Evolutionary conservation across 2,888 invertebrate species (phyloP).

Genomic region (Carpatolechia fugitivella): DNA sequence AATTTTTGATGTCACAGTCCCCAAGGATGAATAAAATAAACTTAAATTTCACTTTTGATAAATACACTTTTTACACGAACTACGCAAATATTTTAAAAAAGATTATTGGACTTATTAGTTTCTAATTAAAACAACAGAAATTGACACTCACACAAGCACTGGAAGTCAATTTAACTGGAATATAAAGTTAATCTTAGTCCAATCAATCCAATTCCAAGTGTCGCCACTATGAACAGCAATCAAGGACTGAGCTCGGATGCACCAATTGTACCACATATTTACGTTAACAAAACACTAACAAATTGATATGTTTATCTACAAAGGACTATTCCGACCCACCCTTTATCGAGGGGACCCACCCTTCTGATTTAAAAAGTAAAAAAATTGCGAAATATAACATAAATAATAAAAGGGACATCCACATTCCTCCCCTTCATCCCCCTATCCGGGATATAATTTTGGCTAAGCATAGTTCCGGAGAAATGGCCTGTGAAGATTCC

Average conservation of each 20-base stretch:
- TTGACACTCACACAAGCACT: conserved; percentile 6
- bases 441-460: conserved; percentile 60
- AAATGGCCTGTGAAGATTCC: conserved; percentile 67
- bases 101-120: too few relatives aligned
- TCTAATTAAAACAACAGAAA: too few relatives aligned
- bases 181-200: conserved; percentile 51
- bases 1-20: too few relatives aligned
- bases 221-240: conserved; percentile 56
- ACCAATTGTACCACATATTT: conserved; percentile 70
- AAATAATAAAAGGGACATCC: conserved; percentile 60
- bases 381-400: conserved; percentile 76
- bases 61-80: too few relatives aligned
- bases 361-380: conserved; percentile 61
- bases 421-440: conserved; percentile 42
- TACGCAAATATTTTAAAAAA: too few relatives aligned
- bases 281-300: conserved; percentile 74
- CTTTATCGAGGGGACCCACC: conserved; percentile 74
- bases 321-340: conserved; percentile 68
- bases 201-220: conserved; percentile 34
- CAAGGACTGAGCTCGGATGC: conserved; percentile 54
- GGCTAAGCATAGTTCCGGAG: conserved; percentile 67
- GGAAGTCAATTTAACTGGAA: conserved; percentile 15
- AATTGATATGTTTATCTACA: conserved; percentile 80
- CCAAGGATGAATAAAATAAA: too few relatives aligned
- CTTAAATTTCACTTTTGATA: too few relatives aligned